Base-by-base conservation (phyloP, 2,888 invertebrate genomes). In the Amblyjoppa fuscipennis region DNA sequence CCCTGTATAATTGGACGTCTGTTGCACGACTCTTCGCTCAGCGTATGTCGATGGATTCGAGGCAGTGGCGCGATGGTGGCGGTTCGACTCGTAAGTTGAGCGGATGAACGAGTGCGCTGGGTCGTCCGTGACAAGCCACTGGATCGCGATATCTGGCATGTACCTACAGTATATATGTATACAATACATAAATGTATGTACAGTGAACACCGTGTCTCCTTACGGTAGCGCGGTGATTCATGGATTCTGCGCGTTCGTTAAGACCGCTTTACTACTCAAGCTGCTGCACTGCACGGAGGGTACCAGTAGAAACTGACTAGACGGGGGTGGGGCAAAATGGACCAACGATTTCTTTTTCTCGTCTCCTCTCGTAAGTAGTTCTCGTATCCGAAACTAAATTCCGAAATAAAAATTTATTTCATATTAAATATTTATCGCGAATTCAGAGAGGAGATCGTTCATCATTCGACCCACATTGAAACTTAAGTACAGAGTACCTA, bases 171-270 rank as follows among this genome's bases (percentile, higher is more conserved):
- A 13, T 34, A 25, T 61, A 28, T 20, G 13, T 25, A 13, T 41
- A 28, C 59, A 25, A 11, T 80, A 20, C 49, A 38, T 69, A 56
- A 16, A 31, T 59, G 20, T 69, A 41, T 9, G 31, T 45, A 59
- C 45, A 64, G 31, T 20, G 45, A 34, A 34, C 73, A 74, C 25
- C 45, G 73, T 59, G 73, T 45, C 79, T 71, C 61, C 64, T 51
- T 73, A 66, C 68, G 74, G 13, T 28, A 13, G 20, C 45, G 45
- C 56, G 68, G 87, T 91, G 90, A 91, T 91, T 91, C 91, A 91
- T 91, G 88, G 86, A 91, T 91, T 90, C 89, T 88, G 89, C 81
- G 87, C 87, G 87, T 89, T 89, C 88, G 88, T 78, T 84, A 73
- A 69, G 68, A 69, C 38, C 74, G 56, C 49, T 81, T 75, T 69